phyloP scores from a whole-genome alignment of 2,113 vertebrate genomes.

The Atractosteus spatula region DNA sequence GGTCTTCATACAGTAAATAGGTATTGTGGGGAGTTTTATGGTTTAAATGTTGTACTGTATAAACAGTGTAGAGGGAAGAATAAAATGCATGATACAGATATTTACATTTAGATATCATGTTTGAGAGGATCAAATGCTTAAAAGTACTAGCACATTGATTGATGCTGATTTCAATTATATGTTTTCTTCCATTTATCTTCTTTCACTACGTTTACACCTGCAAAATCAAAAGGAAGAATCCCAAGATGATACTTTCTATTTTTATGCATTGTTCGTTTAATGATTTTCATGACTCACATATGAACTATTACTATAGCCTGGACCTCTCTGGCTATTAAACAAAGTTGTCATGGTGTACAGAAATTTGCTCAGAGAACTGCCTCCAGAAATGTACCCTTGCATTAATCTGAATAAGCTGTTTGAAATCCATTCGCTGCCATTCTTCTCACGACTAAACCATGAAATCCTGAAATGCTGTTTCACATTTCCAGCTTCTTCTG shows the following conservation, averaged over 20 bases:
- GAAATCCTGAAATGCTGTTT: not conserved
- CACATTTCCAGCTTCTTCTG: not conserved
- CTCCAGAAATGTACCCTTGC: not conserved
- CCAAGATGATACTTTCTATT: not conserved
- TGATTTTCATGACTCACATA: not conserved
- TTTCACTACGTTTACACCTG: not conserved
- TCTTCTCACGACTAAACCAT: not conserved
- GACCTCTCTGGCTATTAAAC: not conserved
- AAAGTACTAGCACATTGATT: too few relatives aligned
- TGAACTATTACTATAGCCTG: not conserved
- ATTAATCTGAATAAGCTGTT: not conserved
- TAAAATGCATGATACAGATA: too few relatives aligned
- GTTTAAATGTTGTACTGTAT: too few relatives aligned
- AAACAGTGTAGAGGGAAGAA: too few relatives aligned
- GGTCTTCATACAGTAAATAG: too few relatives aligned
- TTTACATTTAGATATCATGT: too few relatives aligned
- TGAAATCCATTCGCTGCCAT: conserved; percentile 1
- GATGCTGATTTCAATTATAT: too few relatives aligned
- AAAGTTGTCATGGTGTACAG: not conserved
- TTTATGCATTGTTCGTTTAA: not conserved
- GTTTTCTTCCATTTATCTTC: too few relatives aligned
- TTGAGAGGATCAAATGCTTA: too few relatives aligned
- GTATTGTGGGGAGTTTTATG: too few relatives aligned
- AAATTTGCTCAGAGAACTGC: not conserved
- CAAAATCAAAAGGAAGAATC: not conserved